Evolutionary conservation across 2,797 vertebrate species (phyloP).

Genomic region (Staurois parvus): DNA sequence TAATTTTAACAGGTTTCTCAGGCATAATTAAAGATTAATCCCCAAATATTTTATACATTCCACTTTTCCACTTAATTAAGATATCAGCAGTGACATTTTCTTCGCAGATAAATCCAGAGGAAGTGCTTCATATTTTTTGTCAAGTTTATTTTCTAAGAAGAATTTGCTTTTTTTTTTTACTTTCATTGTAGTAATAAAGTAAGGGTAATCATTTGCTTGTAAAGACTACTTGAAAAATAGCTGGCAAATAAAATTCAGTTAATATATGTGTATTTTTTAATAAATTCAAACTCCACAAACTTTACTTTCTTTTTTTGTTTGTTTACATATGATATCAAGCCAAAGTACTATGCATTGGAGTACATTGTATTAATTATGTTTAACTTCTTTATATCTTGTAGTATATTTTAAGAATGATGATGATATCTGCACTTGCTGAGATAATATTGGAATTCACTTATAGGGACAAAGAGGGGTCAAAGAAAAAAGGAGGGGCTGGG

Average conservation of each 20-base stretch:
- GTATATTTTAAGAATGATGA: no score
- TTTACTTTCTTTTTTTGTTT: no score
- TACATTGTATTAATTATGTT: no score
- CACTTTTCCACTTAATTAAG: constrained; percentile 55
- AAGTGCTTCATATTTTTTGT: constrained; percentile 36
- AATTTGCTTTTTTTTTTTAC: constrained; percentile 29
- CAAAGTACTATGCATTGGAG: no score
- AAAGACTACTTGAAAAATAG: constrained; percentile 47
- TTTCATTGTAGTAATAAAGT: constrained; percentile 21
- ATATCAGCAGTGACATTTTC: constrained; percentile 55
- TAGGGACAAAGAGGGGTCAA: no score
- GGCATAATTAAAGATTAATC: constrained; percentile 59
- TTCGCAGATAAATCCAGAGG: constrained; percentile 45
- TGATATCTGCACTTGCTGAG: no score
- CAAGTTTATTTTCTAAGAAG: constrained; percentile 50
- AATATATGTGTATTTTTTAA: not conserved
- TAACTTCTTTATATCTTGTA: no score
- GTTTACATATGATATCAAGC: no score
- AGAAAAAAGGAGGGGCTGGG: no score
- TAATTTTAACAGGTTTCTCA: constrained; percentile 58
- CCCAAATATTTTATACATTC: constrained; percentile 61
- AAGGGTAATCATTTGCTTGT: constrained; percentile 22
- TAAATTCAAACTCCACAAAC: no score
- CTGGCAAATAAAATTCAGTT: constrained; percentile 1
- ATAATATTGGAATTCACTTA: no score